Evolutionary conservation across 2,888 invertebrate genomes (phyloP).

Genomic region (Netelia fuscicornis): DNA sequence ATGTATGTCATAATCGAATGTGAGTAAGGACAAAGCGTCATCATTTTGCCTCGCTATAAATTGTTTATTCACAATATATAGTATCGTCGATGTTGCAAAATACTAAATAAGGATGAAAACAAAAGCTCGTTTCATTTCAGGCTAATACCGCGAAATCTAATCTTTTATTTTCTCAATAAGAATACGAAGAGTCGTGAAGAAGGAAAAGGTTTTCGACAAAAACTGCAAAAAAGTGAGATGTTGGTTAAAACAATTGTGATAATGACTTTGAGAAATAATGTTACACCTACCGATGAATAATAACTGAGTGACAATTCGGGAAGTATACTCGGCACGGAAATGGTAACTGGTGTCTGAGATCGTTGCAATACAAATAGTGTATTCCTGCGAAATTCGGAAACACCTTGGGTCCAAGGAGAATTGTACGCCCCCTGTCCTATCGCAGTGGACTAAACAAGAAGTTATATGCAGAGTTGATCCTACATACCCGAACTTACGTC

Average conservation of each 20-base stretch:
- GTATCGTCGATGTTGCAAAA: background rate
- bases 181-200: slow-evolving; percentile 11
- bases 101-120: background rate
- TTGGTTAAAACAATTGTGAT: background rate
- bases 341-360: slow-evolving; percentile 60
- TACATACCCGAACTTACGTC: background rate
- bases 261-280: background rate
- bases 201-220: slow-evolving; percentile 13
- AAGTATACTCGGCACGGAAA: slow-evolving; percentile 52
- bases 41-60: background rate
- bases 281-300: slow-evolving; percentile 38
- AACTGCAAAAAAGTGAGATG: background rate
- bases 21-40: background rate
- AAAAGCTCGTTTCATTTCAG: background rate
- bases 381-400: slow-evolving; percentile 40
- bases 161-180: slow-evolving; percentile 10
- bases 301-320: slow-evolving; percentile 53
- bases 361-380: slow-evolving; percentile 56
- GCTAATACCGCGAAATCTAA: background rate
- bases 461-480: background rate
- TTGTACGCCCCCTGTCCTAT: slow-evolving; percentile 55
- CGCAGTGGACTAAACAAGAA: slow-evolving; percentile 24
- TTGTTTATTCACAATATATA: background rate
- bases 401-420: slow-evolving; percentile 45
- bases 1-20: background rate